A percentile compares a stretch with the other conserved stretches of the same genome.
These are phyloP conservation scores for Euphonia xanthogaster DNA, from an alignment of 2,797 vertebrate species.

Conservation along the genomic window DNA sequence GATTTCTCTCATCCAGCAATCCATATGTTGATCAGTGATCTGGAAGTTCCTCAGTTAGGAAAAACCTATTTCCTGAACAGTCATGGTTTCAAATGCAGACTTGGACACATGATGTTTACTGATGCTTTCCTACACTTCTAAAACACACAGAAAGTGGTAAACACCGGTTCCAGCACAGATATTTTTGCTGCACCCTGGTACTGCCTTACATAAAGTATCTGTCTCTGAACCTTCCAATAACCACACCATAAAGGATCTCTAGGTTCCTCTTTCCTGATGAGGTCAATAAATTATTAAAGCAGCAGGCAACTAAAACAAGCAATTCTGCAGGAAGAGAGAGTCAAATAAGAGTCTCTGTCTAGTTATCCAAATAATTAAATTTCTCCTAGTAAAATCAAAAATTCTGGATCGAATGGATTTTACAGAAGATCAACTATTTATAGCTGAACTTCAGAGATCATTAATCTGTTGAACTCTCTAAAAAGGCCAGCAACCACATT, in stretches of 20 bases:
- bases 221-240: not conserved
- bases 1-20: not conserved
- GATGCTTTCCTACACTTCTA: not conserved
- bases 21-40: not conserved
- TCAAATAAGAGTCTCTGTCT: not conserved
- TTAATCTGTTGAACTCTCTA: not conserved
- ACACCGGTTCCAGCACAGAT: fast-evolving
- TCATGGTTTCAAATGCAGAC: not conserved
- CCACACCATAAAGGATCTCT: not conserved
- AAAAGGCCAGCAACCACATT: not conserved
- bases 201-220: not conserved
- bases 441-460: not conserved
- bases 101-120: not conserved
- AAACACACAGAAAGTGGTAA: not conserved
- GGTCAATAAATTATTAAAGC: not conserved
- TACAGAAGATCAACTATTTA: not conserved
- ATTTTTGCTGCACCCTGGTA: not conserved
- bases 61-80: not conserved
- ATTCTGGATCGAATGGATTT: not conserved
- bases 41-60: not conserved
- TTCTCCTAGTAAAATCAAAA: not conserved
- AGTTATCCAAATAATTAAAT: not conserved
- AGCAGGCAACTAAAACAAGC: not conserved
- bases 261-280: not conserved
- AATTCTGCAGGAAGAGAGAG: not conserved